Conservation (phyloP, 2,113 vertebrate genomes). For the Syngnathus scovelli region DNA sequence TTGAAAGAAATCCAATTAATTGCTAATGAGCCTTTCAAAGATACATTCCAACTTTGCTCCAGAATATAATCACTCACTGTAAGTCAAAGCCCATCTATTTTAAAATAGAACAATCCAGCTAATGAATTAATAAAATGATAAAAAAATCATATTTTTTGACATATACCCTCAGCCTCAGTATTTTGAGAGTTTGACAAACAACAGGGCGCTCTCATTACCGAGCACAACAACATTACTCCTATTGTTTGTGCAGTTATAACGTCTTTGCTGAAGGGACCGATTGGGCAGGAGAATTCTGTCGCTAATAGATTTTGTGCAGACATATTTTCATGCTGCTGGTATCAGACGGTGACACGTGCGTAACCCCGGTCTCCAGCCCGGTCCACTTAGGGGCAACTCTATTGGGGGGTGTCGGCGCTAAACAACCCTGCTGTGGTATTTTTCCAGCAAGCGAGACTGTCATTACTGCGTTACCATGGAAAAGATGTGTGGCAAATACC, state of each 20-base stretch:
- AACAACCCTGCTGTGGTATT: conserved; percentile 82
- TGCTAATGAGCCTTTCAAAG: neutral
- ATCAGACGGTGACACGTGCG: conserved; percentile 83
- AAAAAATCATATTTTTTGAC: neutral
- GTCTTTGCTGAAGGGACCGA: conserved; percentile 80
- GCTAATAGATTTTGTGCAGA: conserved; percentile 47
- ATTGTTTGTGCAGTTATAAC: conserved; percentile 76
- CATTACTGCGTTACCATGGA: conserved; percentile 49
- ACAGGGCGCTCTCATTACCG: conserved; percentile 81
- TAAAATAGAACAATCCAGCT: neutral
- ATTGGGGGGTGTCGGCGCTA: conserved; percentile 76
- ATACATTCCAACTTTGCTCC: neutral
- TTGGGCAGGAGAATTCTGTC: conserved; percentile 57
- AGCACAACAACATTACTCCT: conserved; percentile 79
- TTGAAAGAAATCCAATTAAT: neutral
- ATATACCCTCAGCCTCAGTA: conserved; percentile 66
- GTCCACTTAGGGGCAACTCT: conserved; percentile 81
- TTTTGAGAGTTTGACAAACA: conserved; percentile 82
- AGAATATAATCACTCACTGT: neutral
- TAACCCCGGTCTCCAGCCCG: conserved; percentile 81
- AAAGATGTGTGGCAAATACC: conserved; percentile 35
- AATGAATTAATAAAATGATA: neutral
- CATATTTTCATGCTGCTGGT: conserved; percentile 78
- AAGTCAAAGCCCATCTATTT: neutral
- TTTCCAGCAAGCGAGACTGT: conserved; percentile 76